phyloP scores from a whole-genome alignment of 2,113 vertebrate species.

The Cyphomyrus discorhynchus region DNA sequence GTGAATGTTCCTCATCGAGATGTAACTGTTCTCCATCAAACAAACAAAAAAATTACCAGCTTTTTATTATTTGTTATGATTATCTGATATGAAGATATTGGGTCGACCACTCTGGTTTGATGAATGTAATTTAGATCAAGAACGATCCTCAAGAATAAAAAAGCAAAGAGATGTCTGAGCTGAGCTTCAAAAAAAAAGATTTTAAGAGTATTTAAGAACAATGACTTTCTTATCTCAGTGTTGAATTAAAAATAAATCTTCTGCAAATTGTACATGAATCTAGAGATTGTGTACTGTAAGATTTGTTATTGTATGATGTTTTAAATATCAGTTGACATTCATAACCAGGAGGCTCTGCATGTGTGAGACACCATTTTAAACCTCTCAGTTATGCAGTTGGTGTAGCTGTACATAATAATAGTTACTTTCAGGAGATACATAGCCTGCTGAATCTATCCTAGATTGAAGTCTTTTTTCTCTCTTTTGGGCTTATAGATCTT shows the following conservation, averaged over 20 bases:
- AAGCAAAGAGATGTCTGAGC: background rate
- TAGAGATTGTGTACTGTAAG: background rate
- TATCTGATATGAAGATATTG: background rate
- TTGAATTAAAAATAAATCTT: background rate
- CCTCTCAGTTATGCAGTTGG: no score
- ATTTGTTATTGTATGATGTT: background rate
- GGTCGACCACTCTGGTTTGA: background rate
- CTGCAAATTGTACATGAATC: background rate
- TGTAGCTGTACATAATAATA: no score
- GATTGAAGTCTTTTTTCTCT: no score
- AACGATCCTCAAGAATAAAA: background rate
- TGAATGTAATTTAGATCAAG: background rate
- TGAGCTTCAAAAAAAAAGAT: background rate
- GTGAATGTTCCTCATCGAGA: background rate
- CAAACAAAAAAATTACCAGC: background rate
- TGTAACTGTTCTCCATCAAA: background rate
- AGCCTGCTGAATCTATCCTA: no score
- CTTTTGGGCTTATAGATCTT: no score
- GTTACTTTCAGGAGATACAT: no score
- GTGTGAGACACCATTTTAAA: no score
- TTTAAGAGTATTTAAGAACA: background rate
- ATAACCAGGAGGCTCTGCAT: no score
- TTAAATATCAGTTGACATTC: background rate
- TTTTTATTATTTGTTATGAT: background rate
- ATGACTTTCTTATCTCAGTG: background rate